Percentiles rank a stretch among this genome's conserved stretches.
Evolutionary conservation across 30 jellyfish, hydroid and myxozoan genomes (phyloP).

Genomic region (Aurelia sp.): DNA sequence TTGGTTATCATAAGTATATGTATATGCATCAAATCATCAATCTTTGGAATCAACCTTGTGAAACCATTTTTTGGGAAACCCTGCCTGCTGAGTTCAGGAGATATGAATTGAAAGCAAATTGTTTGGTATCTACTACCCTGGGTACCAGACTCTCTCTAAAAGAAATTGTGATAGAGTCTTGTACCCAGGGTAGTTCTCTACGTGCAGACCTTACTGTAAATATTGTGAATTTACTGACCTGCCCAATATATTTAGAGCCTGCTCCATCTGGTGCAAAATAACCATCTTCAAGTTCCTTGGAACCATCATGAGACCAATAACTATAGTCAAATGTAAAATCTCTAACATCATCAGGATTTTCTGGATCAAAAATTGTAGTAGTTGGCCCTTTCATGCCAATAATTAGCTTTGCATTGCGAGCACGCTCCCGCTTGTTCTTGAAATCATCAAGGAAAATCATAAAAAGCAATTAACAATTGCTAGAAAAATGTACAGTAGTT

Average conservation of each 20-base stretch:
- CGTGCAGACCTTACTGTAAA: no score
- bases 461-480: not conserved
- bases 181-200: no score
- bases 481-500: no score
- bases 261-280: conserved; percentile 79
- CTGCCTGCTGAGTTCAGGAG: no score
- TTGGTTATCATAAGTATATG: no score
- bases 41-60: no score
- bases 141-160: no score
- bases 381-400: conserved; percentile 85
- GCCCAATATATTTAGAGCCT: conserved; percentile 71
- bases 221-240: conserved; percentile 37
- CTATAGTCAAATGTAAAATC: conserved; percentile 86
- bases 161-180: no score
- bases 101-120: no score
- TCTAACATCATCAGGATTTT: conserved; percentile 62
- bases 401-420: conserved; percentile 69
- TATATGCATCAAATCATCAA: no score
- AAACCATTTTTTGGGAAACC: no score
- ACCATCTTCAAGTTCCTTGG: conserved; percentile 76
- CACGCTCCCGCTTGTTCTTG: conserved; percentile 82
- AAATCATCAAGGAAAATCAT: conserved; percentile 41
- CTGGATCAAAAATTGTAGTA: conserved; percentile 81
- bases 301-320: conserved; percentile 94
- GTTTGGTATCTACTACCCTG: no score